Evolutionary conservation across 1,140 invertebrate species (phyloP).

Genomic region (Brachionus paranguensis): DNA sequence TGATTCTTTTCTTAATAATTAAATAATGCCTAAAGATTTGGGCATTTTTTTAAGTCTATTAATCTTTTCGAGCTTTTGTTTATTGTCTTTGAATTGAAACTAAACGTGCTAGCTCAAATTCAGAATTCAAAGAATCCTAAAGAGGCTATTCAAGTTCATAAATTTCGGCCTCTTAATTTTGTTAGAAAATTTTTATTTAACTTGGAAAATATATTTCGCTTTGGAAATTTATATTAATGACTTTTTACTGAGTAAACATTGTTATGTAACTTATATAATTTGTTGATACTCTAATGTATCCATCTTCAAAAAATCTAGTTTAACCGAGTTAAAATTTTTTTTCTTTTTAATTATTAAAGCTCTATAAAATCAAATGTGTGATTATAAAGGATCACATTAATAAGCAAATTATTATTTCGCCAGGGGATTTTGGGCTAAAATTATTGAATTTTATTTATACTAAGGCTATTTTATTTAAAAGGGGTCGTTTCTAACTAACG

Average conservation of each 20-base stretch:
- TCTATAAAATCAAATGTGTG: background rate
- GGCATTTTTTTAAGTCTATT: background rate
- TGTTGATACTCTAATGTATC: background rate
- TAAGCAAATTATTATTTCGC: background rate
- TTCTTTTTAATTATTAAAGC: background rate
- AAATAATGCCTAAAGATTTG: background rate
- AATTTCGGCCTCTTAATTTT: background rate
- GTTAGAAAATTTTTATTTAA: background rate
- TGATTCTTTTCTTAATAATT: background rate
- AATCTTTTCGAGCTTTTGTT: background rate
- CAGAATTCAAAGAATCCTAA: background rate
- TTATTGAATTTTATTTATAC: background rate
- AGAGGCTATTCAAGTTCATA: background rate
- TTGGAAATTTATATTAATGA: background rate
- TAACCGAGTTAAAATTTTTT: background rate
- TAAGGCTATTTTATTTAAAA: background rate
- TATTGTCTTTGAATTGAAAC: background rate
- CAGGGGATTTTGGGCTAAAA: background rate
- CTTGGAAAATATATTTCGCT: background rate
- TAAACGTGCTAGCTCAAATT: background rate
- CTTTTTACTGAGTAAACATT: background rate
- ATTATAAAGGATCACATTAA: background rate
- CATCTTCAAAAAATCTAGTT: background rate
- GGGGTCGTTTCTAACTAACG: conserved; percentile 30
- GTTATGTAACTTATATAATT: background rate